Base-by-base conservation (phyloP, 2,888 invertebrate genomes). In the Melieria omissa region DNA sequence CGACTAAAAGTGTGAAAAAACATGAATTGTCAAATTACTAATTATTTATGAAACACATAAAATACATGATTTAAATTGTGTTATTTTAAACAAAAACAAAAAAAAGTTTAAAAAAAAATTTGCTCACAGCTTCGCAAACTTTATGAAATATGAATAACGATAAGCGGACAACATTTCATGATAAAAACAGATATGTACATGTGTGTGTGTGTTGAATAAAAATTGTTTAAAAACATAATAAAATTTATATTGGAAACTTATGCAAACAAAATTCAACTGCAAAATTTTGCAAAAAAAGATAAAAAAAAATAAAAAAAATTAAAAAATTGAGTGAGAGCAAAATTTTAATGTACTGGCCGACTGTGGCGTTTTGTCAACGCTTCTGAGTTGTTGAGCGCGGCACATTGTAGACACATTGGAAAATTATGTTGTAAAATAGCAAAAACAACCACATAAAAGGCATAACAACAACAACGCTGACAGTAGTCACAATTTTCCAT, bases 1-100 rank as follows among this genome's bases (percentile, higher is more conserved):
- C 52, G 55, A 45, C 45, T 61, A 61, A 68, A 45, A 61, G 5
- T 8, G 42, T 62, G 12, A 52, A 54, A 12, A 49, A 45, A 44
- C 46, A 65, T 5, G 44, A 4, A 49, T 52, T 16, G 52, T 46
- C 46, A 65, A 82, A 52, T 60, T 65, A 55, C 46, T 41, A 61
- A 65, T 65, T 71, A 60, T 65, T 71, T 71, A 65, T 60, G 54
- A 60, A 71, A 65, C 49, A 65, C 46, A 61, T 65, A 70, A 60
- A 71, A 58, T 54, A 65, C 46, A 61, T 65, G 65, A 65, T 65
- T 41, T 60, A 65, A 70, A 70, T 58, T 54, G 12, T 46, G 29
- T 54, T 55, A 45, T 55, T 69, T 65, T 44, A 55, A 46, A 65
- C 4, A 9, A 16, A 8, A 29, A 45, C 14, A 65, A 52, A 45